Evolutionary conservation across 2,113 vertebrate genomes (phyloP).

Genomic region (Gulo gulo): DNA sequence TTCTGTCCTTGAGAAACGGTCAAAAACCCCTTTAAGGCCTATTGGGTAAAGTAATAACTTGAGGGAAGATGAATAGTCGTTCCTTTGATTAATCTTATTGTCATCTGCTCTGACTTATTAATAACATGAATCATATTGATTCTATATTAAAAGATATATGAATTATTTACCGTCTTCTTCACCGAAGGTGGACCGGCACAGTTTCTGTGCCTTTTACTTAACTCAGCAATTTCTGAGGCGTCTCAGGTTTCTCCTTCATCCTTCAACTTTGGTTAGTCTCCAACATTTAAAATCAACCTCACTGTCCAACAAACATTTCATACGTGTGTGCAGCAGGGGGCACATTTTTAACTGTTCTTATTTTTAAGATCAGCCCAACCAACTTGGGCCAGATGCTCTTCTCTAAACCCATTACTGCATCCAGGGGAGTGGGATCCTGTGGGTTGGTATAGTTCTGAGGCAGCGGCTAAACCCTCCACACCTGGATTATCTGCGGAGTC

Average conservation of each 20-base stretch:
- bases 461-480: not conserved
- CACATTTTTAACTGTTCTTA: not conserved
- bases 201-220: not conserved
- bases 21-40: not conserved
- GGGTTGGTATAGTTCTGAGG: not conserved
- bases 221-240: not conserved
- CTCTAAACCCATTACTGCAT: not conserved
- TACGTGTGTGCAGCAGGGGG: not conserved
- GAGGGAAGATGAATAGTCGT: not conserved
- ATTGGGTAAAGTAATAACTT: not conserved
- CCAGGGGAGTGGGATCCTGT: not conserved
- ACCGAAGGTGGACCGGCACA: not conserved
- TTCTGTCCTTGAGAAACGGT: not conserved
- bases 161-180: not conserved
- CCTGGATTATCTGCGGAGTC: not conserved
- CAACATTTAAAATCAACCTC: not conserved
- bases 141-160: not conserved
- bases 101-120: not conserved
- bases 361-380: not conserved
- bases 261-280: not conserved
- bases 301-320: not conserved
- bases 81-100: not conserved
- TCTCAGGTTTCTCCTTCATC: not conserved
- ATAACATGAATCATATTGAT: not conserved
- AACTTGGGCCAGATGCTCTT: not conserved